phyloP scores from a whole-genome alignment of 2,888 invertebrate species.

The Lasioglossum calceatum region DNA sequence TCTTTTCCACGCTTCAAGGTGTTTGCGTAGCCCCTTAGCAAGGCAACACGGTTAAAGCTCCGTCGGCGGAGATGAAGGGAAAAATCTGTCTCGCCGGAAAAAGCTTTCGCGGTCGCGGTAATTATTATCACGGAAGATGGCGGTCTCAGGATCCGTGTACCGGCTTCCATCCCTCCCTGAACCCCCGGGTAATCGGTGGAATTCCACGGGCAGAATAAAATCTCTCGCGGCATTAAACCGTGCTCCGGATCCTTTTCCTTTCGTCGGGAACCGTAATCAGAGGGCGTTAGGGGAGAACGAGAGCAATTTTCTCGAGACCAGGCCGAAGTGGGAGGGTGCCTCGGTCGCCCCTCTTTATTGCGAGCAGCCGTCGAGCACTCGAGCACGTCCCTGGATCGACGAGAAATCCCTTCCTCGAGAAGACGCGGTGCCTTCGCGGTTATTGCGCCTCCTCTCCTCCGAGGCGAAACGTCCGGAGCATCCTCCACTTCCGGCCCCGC shows the following conservation, averaged over 20 bases:
- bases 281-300: slow-evolving; percentile 46
- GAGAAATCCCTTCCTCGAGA: slow-evolving; percentile 53
- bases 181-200: slow-evolving; percentile 32
- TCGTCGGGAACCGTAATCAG: slow-evolving; percentile 54
- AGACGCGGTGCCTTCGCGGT: slow-evolving; percentile 22
- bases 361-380: slow-evolving; percentile 18
- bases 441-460: slow-evolving; percentile 45
- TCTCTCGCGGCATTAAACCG: slow-evolving; percentile 55
- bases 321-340: background rate
- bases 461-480: slow-evolving; percentile 29
- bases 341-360: slow-evolving; percentile 27
- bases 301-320: slow-evolving; percentile 44
- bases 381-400: slow-evolving; percentile 31
- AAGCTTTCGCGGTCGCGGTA: slow-evolving; percentile 22
- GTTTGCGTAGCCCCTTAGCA: background rate
- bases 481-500: slow-evolving; percentile 21
- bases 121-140: slow-evolving; percentile 34
- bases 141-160: background rate
- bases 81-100: background rate
- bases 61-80: slow-evolving; percentile 18
- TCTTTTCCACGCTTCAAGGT: background rate
- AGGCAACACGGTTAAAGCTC: background rate
- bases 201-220: slow-evolving; percentile 52
- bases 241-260: slow-evolving; percentile 42
- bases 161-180: background rate